Conservation (phyloP, 1,140 invertebrate species). For the Drosophila nannoptera region DNA sequence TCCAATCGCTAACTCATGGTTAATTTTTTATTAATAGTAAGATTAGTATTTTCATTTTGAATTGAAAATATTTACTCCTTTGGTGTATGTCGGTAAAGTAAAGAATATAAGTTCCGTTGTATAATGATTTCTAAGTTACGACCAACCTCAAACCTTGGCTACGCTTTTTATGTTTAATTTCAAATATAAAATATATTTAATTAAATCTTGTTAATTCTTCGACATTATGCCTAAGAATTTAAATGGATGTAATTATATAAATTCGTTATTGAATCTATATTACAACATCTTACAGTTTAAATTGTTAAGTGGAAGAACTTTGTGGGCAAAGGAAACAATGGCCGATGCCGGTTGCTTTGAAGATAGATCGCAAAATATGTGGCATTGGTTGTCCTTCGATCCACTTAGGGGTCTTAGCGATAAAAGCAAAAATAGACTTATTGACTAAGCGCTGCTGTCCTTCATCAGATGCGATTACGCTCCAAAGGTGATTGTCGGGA, state of each 20-base stretch:
- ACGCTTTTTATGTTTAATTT: no score
- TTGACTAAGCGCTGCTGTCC: slow-evolving; percentile 40
- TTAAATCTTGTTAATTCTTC: no score
- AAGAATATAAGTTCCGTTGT: no score
- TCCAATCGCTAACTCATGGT: no score
- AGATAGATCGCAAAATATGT: slow-evolving; percentile 96
- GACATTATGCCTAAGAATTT: no score
- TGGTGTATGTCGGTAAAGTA: no score
- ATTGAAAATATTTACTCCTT: no score
- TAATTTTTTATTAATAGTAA: no score
- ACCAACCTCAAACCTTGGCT: no score
- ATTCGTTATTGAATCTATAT: neutral
- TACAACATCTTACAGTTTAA: slow-evolving; percentile 25
- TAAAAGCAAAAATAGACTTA: slow-evolving; percentile 94
- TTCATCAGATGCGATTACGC: slow-evolving; percentile 57
- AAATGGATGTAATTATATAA: neutral
- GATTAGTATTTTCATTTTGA: no score
- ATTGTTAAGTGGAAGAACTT: slow-evolving; percentile 84
- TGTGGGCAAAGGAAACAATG: slow-evolving; percentile 96
- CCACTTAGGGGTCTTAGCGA: slow-evolving; percentile 88
- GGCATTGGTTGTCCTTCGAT: slow-evolving; percentile 93
- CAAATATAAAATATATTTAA: no score
- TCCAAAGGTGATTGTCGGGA: slow-evolving; percentile 90
- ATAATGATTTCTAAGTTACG: no score
- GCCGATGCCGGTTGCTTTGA: slow-evolving; percentile 95